phyloP scores from a whole-genome alignment of 2,113 vertebrate species.

The Junco hyemalis region DNA sequence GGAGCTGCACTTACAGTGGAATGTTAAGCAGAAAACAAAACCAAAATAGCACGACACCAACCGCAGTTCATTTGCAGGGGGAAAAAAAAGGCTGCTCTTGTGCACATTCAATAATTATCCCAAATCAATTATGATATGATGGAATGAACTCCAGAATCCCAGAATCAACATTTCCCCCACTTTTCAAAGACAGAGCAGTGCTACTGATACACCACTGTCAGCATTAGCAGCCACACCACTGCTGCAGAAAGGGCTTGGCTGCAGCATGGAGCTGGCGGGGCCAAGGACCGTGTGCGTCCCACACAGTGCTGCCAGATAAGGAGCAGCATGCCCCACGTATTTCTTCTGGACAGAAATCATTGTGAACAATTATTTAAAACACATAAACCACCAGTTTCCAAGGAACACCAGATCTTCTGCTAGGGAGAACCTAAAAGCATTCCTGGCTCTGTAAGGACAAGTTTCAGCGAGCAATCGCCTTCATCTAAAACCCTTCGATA shows the following conservation, averaged over 20 bases:
- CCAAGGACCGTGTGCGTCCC: neutral
- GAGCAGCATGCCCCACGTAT: neutral
- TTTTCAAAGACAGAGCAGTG: neutral
- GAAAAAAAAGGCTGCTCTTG: conserved; percentile 34
- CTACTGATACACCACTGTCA: neutral
- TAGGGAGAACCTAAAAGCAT: conserved; percentile 7
- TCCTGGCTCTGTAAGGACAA: neutral
- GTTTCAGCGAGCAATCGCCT: neutral
- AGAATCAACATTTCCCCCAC: neutral
- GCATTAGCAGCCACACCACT: neutral
- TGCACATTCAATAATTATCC: conserved; percentile 60
- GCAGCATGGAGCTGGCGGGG: fast-evolving
- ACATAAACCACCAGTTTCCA: neutral
- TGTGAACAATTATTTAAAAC: neutral
- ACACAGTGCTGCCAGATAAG: neutral
- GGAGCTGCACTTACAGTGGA: conserved; percentile 69
- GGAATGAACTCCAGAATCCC: neutral
- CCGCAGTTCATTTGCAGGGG: conserved; percentile 48
- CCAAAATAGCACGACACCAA: conserved; percentile 54
- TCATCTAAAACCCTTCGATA: neutral
- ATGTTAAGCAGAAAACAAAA: conserved; percentile 74
- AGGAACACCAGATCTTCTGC: neutral
- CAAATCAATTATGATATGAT: conserved; percentile 23
- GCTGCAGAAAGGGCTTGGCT: neutral
- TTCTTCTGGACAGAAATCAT: neutral